Conservation (phyloP, 2,888 invertebrate genomes). For the Teinopalpus imperialis region DNA sequence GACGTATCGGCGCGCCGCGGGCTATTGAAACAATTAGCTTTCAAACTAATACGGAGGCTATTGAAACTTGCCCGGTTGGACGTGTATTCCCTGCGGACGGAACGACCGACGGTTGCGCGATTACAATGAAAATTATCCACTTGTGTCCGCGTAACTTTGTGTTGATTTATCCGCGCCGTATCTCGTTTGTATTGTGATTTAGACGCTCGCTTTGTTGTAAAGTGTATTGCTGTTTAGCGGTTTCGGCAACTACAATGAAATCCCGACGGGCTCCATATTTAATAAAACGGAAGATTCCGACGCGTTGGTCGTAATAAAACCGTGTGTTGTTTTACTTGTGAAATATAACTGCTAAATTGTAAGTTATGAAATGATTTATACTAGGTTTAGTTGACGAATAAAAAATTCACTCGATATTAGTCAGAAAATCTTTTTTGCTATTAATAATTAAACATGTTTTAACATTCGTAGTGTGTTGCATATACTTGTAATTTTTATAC, state of each 20-base stretch:
- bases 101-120: slow-evolving; percentile 36
- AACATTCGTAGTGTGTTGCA: no score
- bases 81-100: slow-evolving; percentile 43
- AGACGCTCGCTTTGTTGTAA: slow-evolving; percentile 23
- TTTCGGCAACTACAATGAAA: slow-evolving; percentile 19
- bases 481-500: no score
- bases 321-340: neutral
- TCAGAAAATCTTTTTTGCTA: no score
- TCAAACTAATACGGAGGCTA: slow-evolving; percentile 52
- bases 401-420: no score
- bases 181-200: slow-evolving; percentile 26
- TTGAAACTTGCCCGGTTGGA: slow-evolving; percentile 43
- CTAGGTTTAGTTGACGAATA: no score
- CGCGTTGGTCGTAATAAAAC: neutral
- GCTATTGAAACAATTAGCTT: slow-evolving; percentile 56
- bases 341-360: no score
- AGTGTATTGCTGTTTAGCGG: slow-evolving; percentile 9
- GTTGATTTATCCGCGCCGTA: slow-evolving; percentile 33
- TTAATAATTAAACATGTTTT: no score
- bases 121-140: slow-evolving; percentile 41
- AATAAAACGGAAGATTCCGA: slow-evolving; percentile 4
- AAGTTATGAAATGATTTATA: no score
- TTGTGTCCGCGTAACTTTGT: slow-evolving; percentile 34
- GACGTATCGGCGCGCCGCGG: slow-evolving; percentile 39
- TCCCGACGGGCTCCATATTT: slow-evolving; percentile 7